Evolutionary conservation across 2,797 vertebrate genomes (phyloP).

Genomic region (Kryptopterus vitreolus): DNA sequence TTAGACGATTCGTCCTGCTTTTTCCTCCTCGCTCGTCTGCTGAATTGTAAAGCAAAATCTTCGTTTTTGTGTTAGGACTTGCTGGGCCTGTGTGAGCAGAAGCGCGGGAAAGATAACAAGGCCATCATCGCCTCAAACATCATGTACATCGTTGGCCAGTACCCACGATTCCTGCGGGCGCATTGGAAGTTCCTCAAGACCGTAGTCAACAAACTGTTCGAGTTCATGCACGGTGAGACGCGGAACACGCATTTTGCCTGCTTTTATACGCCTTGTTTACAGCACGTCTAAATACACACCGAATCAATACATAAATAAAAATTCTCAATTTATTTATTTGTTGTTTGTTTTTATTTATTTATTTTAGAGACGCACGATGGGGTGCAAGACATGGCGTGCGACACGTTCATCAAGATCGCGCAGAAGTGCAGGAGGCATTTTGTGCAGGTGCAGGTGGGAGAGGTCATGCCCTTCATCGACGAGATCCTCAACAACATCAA

Average conservation of each 20-base stretch:
- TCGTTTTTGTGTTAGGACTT: constrained; percentile 78
- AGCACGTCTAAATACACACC: background rate
- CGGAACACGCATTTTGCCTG: background rate
- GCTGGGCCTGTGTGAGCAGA: constrained; percentile 96
- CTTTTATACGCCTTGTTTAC: background rate
- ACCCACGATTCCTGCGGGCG: constrained; percentile 93
- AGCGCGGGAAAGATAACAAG: constrained; percentile 98
- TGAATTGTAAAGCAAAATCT: background rate
- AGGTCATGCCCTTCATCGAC: constrained; percentile 99
- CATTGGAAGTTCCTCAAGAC: constrained; percentile 99
- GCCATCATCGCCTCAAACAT: constrained; percentile 99
- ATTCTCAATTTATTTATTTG: too few relatives aligned
- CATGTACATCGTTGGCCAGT: constrained; percentile 99
- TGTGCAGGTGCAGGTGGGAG: constrained; percentile 97
- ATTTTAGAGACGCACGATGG: constrained; percentile 97
- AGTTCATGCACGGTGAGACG: constrained; percentile 96
- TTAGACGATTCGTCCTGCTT: background rate
- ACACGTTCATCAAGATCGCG: constrained; percentile 99
- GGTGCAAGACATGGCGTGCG: constrained; percentile 98
- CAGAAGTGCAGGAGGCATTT: constrained; percentile 98
- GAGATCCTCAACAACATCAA: constrained; percentile 99
- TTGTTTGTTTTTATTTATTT: too few relatives aligned
- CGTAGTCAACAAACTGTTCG: constrained; percentile 97
- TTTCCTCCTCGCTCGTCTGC: background rate
- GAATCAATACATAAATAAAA: background rate